Evolutionary conservation across 2,888 invertebrate genomes (phyloP).

Genomic region (Xestia sexstrigata): DNA sequence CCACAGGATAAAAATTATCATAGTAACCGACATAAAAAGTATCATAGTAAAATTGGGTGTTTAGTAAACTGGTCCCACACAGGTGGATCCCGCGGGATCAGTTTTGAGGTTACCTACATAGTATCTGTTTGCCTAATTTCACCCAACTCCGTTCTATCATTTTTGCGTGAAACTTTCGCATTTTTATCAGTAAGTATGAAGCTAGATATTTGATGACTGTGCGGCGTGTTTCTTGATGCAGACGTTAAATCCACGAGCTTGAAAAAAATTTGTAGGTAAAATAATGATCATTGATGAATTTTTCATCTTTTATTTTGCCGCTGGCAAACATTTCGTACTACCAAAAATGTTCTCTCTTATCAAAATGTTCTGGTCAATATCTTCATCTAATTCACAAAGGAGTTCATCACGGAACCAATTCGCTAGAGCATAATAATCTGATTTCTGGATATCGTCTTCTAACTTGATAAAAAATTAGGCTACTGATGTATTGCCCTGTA

Average conservation of each 20-base stretch:
- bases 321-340: neutral
- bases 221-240: neutral
- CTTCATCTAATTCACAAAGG: neutral
- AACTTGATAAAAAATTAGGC: neutral
- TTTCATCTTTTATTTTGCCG: too few relatives aligned
- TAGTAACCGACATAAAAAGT: too few relatives aligned
- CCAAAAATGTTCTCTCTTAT: neutral
- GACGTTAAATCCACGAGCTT: neutral
- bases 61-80: too few relatives aligned
- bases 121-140: too few relatives aligned
- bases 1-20: too few relatives aligned
- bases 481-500: neutral
- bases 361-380: slow-evolving; percentile 1
- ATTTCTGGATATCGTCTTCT: slow-evolving; percentile 5
- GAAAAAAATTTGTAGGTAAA: neutral
- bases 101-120: too few relatives aligned
- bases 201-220: neutral
- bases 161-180: too few relatives aligned
- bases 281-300: too few relatives aligned
- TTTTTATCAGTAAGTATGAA: too few relatives aligned
- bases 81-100: too few relatives aligned
- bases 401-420: neutral
- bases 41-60: too few relatives aligned
- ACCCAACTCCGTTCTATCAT: too few relatives aligned
- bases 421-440: neutral